Evolutionary conservation across 2,113 vertebrate genomes (phyloP).

Genomic region (Rhizomys pruinosus): DNA sequence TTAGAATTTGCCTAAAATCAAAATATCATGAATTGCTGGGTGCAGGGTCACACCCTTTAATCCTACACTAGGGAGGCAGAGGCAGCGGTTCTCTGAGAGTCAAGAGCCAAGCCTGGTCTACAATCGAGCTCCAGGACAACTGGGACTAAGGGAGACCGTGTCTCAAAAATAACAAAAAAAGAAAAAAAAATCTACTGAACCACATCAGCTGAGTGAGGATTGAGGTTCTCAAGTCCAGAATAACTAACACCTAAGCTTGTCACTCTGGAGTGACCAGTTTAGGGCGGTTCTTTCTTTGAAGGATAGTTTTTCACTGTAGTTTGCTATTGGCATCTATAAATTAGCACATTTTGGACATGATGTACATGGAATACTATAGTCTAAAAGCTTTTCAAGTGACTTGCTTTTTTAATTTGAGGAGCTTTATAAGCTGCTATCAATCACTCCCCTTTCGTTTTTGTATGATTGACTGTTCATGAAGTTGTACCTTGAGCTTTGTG

Average conservation of each 20-base stretch:
- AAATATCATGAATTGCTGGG: slow-evolving; percentile 65
- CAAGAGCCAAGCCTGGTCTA: too few species aligned
- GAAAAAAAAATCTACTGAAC: too few species aligned
- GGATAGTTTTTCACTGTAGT: background rate
- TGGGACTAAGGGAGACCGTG: too few species aligned
- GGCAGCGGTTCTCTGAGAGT: too few species aligned
- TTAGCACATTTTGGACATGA: slow-evolving; percentile 67
- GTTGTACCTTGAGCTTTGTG: slow-evolving; percentile 83
- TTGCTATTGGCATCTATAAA: background rate
- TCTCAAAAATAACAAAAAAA: too few species aligned
- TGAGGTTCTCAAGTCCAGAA: slow-evolving; percentile 43
- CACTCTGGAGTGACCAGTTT: background rate
- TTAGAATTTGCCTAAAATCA: slow-evolving; percentile 70
- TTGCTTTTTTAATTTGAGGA: slow-evolving; percentile 65
- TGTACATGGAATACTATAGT: slow-evolving; percentile 70
- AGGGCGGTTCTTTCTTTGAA: background rate
- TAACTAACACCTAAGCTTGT: background rate
- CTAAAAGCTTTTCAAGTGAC: slow-evolving; percentile 67
- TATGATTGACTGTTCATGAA: slow-evolving; percentile 80
- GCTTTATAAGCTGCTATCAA: slow-evolving; percentile 77
- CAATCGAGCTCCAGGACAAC: too few species aligned
- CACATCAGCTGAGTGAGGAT: slow-evolving; percentile 60
- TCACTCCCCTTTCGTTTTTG: slow-evolving; percentile 75
- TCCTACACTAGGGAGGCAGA: too few species aligned
- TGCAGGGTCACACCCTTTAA: too few species aligned